Conservation (phyloP, 2,888 invertebrate genomes). For the Pyrochroa serraticornis region DNA sequence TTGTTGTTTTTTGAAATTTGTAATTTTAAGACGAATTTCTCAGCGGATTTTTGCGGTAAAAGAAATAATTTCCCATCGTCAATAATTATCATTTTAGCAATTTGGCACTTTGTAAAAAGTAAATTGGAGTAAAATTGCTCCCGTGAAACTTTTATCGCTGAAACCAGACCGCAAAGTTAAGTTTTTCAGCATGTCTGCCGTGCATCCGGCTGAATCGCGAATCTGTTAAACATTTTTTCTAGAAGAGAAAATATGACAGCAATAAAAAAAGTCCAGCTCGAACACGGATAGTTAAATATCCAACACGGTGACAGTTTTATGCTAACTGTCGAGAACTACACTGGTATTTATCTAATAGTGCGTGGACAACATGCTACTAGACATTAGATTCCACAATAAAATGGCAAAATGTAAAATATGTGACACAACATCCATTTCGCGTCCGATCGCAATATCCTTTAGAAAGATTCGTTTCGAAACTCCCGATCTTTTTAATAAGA, state of each 20-base stretch:
- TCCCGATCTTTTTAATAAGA: conserved; percentile 4
- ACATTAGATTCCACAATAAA: conserved; percentile 27
- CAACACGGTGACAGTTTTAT: conserved; percentile 34
- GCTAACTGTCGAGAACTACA: conserved; percentile 30
- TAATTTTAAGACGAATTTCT: too few species aligned
- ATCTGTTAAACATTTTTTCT: conserved; percentile 24
- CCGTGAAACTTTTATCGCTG: conserved; percentile 9
- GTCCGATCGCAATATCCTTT: conserved; percentile 16
- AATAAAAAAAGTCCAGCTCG: conserved; percentile 24
- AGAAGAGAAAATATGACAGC: conserved; percentile 21
- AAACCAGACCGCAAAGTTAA: neutral
- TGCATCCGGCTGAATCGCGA: conserved; percentile 11
- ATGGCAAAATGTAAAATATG: conserved; percentile 25
- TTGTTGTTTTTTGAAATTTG: too few species aligned
- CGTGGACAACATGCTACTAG: conserved; percentile 28
- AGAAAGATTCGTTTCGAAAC: conserved; percentile 12
- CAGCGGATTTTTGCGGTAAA: too few species aligned
- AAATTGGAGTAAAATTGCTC: too few species aligned
- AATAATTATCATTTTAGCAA: too few species aligned
- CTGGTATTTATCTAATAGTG: conserved; percentile 32
- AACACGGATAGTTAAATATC: conserved; percentile 29
- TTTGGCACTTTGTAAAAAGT: too few species aligned
- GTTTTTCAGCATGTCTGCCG: conserved; percentile 6
- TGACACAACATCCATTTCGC: conserved; percentile 20
- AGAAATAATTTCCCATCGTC: too few species aligned